A percentile compares a stretch with the other conserved stretches of the same genome.
Evolutionary conservation across 2,113 vertebrate genomes (phyloP).

Genomic region (Cyprinodon tularosa): DNA sequence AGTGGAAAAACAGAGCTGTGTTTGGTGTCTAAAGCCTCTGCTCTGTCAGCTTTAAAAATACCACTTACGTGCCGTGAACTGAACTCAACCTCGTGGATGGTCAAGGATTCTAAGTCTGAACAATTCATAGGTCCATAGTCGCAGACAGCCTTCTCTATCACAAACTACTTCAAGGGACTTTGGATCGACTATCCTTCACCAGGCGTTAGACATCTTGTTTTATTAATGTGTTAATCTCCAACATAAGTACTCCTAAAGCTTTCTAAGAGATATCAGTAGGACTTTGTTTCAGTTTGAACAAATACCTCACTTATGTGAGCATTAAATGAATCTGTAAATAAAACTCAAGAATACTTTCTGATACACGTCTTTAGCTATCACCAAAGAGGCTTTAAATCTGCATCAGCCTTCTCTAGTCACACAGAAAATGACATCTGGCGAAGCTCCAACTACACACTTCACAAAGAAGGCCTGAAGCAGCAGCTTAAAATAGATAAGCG

Average conservation of each 20-base stretch:
- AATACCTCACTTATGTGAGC: not conserved
- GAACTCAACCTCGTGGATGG: slow-evolving; percentile 45
- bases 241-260: slow-evolving; percentile 33
- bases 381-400: slow-evolving; percentile 11
- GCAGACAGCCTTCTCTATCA: slow-evolving; percentile 59
- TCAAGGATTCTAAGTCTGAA: slow-evolving; percentile 26
- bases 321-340: not conserved
- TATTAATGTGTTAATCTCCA: slow-evolving; percentile 32
- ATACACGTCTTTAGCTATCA: not conserved
- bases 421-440: slow-evolving; percentile 29
- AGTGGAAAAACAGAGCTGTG: slow-evolving; percentile 65
- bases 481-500: slow-evolving; percentile 67
- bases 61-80: slow-evolving; percentile 57
- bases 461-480: slow-evolving; percentile 57
- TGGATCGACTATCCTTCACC: slow-evolving; percentile 62
- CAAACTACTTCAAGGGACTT: slow-evolving; percentile 42
- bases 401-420: not conserved
- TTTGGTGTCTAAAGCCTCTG: slow-evolving; percentile 59
- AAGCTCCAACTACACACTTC: slow-evolving; percentile 46
- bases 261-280: slow-evolving; percentile 2
- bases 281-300: not conserved
- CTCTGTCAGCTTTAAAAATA: slow-evolving; percentile 65
- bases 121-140: slow-evolving; percentile 55
- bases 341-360: not conserved
- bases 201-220: slow-evolving; percentile 62